Conservation (phyloP, 2,797 vertebrate genomes). For the Anabas testudineus region DNA sequence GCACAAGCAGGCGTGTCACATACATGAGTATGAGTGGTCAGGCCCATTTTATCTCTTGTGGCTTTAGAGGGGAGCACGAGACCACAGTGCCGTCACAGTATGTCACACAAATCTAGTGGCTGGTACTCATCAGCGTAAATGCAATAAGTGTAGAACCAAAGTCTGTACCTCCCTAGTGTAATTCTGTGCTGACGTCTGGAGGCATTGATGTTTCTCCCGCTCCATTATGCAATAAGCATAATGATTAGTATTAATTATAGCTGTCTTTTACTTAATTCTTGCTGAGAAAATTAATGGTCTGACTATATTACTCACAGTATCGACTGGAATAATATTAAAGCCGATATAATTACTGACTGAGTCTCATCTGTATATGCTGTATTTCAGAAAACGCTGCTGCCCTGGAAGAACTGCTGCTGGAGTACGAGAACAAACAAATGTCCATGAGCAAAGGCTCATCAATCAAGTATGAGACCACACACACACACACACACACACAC, state of each 20-base stretch:
- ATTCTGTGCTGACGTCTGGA: neutral
- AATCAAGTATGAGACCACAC: constrained; percentile 85
- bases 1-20: constrained; percentile 2
- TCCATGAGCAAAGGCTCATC: constrained; percentile 79
- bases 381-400: constrained; percentile 92
- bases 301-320: too few relatives aligned
- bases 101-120: constrained; percentile 14
- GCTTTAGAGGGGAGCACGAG: constrained; percentile 22
- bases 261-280: too few relatives aligned
- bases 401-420: constrained; percentile 94
- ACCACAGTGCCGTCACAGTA: constrained; percentile 14
- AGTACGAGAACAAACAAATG: constrained; percentile 90
- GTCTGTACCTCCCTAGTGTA: neutral
- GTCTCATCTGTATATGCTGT: constrained; percentile 20
- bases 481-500: constrained; percentile 18
- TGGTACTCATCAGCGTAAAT: constrained; percentile 1
- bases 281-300: too few relatives aligned
- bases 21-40: neutral
- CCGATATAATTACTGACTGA: neutral
- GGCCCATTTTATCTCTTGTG: constrained; percentile 18
- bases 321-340: neutral
- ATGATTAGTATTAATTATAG: neutral
- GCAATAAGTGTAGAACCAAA: neutral
- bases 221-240: neutral
- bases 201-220: too few relatives aligned